Base-by-base conservation (phyloP, 2,797 vertebrate species). In the Thaleichthys pacificus region DNA sequence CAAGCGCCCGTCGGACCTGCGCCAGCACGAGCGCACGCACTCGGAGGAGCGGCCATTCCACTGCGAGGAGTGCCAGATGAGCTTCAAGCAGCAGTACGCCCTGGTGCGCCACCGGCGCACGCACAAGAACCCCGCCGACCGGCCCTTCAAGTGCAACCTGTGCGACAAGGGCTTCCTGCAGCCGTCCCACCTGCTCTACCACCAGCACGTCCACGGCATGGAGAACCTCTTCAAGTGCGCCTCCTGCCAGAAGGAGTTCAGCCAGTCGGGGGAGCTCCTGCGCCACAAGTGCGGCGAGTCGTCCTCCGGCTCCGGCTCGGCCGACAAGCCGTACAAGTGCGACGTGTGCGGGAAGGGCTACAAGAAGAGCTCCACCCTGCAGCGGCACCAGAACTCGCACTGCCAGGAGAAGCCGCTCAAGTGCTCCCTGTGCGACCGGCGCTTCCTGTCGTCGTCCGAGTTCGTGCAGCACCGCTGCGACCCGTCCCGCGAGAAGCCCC, bases 21-120 rank as follows among this genome's bases (percentile, higher is more conserved):
- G 97, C 63, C 98, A 99, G 84, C 98, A 99, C 0, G 97, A 99
- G 86, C 97, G 97, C 72, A 97, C 97, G 0, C 97, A 99, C 92
- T 99, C 97, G 0, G 96, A 97, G 24, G 97, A 99, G 92, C 94
- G 97, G n/a, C 97, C 97, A n/a, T 99, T 97, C 88, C 96, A 98
- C 91, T 99, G 98, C 9, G 97, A 98, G 32, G 96, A 98, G 81
- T 99, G 98, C 83, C 97, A 98, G 89, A 99, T 98, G 97, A 98
- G 97, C 87, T 99, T 99, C 89, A 98, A 96, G 89, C 98, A 99
- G 89, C 98, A 97, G 88, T 99, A 97, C 0, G 96, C 97, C 0
- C 93, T 99, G 1, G 94, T 97, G 89, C 94, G 98, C 21, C 98
- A 99, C 80, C 90, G 97, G 28, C 97, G 97, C 85, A 98, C 95